A percentile compares a stretch with the other conserved stretches of the same genome.
These are phyloP conservation scores for Artibeus lituratus DNA, from an alignment of 2,797 vertebrate genomes.

Conservation along the genomic window DNA sequence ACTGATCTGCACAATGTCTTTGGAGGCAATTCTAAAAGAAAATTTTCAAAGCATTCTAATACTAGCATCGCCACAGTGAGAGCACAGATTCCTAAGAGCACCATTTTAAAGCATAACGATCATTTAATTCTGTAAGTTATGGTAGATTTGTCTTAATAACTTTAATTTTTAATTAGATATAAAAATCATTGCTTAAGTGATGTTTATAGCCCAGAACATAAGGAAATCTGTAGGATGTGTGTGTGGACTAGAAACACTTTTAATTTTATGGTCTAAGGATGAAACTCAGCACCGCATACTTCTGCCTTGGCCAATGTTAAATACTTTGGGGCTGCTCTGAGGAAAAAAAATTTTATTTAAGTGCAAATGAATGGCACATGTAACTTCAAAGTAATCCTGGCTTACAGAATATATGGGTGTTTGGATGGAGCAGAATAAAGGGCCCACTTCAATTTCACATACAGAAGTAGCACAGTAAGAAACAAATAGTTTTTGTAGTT, in stretches of 20 bases:
- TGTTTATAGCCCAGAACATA: neutral
- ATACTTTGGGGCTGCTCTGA: neutral
- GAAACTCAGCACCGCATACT: neutral
- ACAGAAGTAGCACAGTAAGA: neutral
- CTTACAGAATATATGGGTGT: neutral
- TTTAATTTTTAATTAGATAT: slow-evolving; percentile 4
- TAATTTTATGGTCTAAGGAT: neutral
- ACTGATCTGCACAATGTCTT: neutral
- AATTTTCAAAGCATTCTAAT: neutral
- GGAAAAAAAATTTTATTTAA: neutral
- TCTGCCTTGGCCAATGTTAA: neutral
- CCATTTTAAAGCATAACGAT: neutral
- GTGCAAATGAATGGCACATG: neutral
- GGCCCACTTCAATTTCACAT: neutral
- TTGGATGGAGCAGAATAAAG: neutral
- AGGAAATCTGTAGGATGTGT: neutral
- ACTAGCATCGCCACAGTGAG: neutral
- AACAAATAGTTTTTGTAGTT: neutral
- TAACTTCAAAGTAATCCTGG: neutral
- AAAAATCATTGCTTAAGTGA: slow-evolving; percentile 30
- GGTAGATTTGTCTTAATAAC: neutral
- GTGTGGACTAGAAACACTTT: neutral
- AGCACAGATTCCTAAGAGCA: neutral
- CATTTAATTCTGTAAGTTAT: neutral
- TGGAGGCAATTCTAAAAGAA: slow-evolving; percentile 16